Evolutionary conservation across 2,888 invertebrate species (phyloP).

Genomic region (Penaeus monodon): DNA sequence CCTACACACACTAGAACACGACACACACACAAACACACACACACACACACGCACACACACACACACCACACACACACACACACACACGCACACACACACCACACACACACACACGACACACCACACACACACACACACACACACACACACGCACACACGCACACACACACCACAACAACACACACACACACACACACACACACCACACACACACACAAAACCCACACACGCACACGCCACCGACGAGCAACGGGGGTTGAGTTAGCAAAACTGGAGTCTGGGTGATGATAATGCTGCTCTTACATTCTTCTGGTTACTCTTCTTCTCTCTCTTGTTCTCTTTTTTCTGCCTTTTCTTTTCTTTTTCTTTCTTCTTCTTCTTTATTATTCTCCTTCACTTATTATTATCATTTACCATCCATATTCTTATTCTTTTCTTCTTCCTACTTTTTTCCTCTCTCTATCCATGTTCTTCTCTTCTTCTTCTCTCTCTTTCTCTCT

Average conservation of each 20-base stretch:
- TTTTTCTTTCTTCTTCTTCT: background rate
- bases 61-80: too few relatives aligned
- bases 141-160: too few relatives aligned
- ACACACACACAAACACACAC: too few relatives aligned
- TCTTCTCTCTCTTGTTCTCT: background rate
- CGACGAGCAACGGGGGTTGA: background rate
- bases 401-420: too few relatives aligned
- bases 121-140: too few relatives aligned
- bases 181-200: slow-evolving; percentile 11
- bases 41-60: too few relatives aligned
- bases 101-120: too few relatives aligned
- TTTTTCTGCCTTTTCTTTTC: background rate
- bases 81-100: too few relatives aligned
- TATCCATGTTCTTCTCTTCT: background rate
- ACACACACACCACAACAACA: slow-evolving; percentile 20
- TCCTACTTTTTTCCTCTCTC: background rate
- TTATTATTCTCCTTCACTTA: background rate
- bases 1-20: too few relatives aligned
- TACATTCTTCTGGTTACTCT: background rate
- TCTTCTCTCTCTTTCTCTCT: background rate
- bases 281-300: background rate
- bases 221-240: slow-evolving; percentile 10
- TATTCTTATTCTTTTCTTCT: too few relatives aligned
- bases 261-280: background rate
- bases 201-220: slow-evolving; percentile 14